phyloP scores from a whole-genome alignment of 2,888 invertebrate genomes.

The Tridacna gigas region DNA sequence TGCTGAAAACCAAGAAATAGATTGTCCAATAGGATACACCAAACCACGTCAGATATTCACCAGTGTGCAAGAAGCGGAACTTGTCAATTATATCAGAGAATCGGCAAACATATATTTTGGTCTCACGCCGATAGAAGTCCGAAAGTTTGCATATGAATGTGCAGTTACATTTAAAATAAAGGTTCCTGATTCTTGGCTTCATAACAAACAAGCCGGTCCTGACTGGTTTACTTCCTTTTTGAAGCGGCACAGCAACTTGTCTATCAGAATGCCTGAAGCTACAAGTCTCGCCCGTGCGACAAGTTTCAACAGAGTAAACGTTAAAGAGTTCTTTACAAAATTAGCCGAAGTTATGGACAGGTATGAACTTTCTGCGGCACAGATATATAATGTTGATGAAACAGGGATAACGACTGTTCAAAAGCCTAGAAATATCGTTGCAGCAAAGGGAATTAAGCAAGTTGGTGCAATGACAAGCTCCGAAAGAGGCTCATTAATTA shows the following conservation, averaged over 20 bases:
- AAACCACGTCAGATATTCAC: neutral
- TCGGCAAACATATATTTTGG: slow-evolving; percentile 47
- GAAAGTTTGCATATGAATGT: slow-evolving; percentile 45
- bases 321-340: slow-evolving; percentile 47
- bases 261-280: slow-evolving; percentile 27
- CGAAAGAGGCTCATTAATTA: slow-evolving; percentile 6
- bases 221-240: slow-evolving; percentile 41
- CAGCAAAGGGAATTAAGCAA: slow-evolving; percentile 27
- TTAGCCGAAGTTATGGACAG: slow-evolving; percentile 42
- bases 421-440: slow-evolving; percentile 37
- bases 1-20: neutral
- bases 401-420: slow-evolving; percentile 57
- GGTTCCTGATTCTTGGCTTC: slow-evolving; percentile 36
- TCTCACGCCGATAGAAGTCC: slow-evolving; percentile 40
- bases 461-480: slow-evolving; percentile 28
- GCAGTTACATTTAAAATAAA: slow-evolving; percentile 30
- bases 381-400: slow-evolving; percentile 61
- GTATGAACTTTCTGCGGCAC: slow-evolving; percentile 30
- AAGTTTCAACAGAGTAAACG: slow-evolving; percentile 38
- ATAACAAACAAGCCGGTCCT: slow-evolving; percentile 21
- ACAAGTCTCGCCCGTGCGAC: slow-evolving; percentile 37
- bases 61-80: slow-evolving; percentile 5
- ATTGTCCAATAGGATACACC: neutral
- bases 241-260: slow-evolving; percentile 18
- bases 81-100: slow-evolving; percentile 12